Base-by-base conservation (phyloP, 2,797 vertebrate genomes). In the Rallus crepitans region DNA sequence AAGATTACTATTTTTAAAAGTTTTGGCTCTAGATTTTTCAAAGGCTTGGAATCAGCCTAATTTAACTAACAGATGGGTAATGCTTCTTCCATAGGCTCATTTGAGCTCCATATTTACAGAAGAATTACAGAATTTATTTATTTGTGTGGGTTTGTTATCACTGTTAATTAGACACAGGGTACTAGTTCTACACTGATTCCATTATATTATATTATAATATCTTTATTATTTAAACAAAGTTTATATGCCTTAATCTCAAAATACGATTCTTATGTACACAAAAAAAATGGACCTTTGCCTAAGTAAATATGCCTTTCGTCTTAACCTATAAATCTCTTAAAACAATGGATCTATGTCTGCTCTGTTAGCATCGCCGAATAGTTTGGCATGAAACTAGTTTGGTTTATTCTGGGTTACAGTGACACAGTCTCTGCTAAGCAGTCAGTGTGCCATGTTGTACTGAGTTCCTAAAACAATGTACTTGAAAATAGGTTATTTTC, bases 401-500 rank as follows among this genome's bases (percentile, higher is more conserved):
- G 53, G 63, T 89, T 91, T 55, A 16, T 71, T 50, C 15, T 71
- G 24, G 65, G 15, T 85, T 94, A 31, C 19, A 66, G 27, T 52
- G 33, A 64, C 28, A 77, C 35, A 87, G 21, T 69, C 47, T 79
- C 27, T 75, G 21, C 77, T 82, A 55, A 69, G 56, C 37, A 35
- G 47, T 75, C 89, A 59, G 11, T 47, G 8, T 69, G 24, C 10
- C 31, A 2, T 48, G n/a, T 56, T 39, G 14, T 47, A 52, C 70
- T n/a, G 69, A 33, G 39, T 76, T 84, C 39, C 75, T 88, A 31
- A 82, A 91, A 61, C 40, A 89, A n/a, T 30, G 56, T 31, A 45
- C 55, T 83, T 79, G 88, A 79, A 84, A 93, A 79, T 21, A 55
- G 33, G 25, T 57, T 82, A n/a, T 88, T 94, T 91, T 78, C 61